Conservation (phyloP, 2,888 invertebrate genomes). For the Nemurella pictetii region DNA sequence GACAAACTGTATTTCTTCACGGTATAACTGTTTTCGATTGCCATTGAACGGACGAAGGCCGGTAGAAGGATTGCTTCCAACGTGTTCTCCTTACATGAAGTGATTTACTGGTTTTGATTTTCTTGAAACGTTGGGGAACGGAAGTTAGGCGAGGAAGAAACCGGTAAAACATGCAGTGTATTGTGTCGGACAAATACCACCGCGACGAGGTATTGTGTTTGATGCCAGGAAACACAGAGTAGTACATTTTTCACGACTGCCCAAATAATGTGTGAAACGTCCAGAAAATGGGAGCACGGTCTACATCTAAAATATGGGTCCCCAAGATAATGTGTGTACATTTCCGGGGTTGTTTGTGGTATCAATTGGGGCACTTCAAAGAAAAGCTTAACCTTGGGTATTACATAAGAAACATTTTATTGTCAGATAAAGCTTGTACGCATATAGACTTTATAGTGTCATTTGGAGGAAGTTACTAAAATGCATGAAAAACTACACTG, state of each 20-base stretch:
- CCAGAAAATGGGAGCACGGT: neutral
- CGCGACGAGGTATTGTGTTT: neutral
- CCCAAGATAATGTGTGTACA: neutral
- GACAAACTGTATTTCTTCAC: neutral
- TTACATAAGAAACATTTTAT: too few species aligned
- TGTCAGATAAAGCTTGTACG: too few species aligned
- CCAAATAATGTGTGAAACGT: neutral
- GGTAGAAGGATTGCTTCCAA: neutral
- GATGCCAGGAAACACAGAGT: neutral
- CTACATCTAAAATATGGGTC: neutral
- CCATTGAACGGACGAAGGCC: neutral
- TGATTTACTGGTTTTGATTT: constrained; percentile 3
- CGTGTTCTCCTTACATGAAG: neutral
- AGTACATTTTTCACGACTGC: neutral
- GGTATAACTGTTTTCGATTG: neutral
- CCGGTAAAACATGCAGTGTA: neutral
- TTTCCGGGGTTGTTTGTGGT: neutral
- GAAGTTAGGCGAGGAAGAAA: neutral
- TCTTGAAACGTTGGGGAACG: constrained; percentile 3
- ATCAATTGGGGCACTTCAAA: neutral
- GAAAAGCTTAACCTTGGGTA: too few species aligned
- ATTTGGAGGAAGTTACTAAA: too few species aligned
- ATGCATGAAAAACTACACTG: neutral
- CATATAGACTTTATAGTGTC: too few species aligned
- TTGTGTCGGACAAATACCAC: neutral